These are phyloP conservation scores for Raja brachyura DNA, from an alignment of 2,113 vertebrate species.

Conservation along the genomic window DNA sequence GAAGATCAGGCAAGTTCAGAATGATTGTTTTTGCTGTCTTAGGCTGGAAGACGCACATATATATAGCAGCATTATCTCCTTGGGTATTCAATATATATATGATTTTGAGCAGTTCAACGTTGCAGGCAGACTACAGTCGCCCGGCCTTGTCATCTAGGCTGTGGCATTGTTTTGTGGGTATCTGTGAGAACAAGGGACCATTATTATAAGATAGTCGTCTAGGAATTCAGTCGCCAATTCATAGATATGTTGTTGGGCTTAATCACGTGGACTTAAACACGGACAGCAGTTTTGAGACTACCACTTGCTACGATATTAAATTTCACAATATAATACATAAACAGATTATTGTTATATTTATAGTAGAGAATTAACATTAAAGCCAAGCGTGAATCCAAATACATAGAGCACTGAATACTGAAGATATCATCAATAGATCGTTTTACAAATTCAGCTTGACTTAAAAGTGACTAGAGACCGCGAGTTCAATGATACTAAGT, in stretches of 20 bases:
- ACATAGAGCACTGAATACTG: neutral
- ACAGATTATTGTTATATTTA: neutral
- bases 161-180: neutral
- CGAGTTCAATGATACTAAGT: no score
- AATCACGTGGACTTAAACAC: no score
- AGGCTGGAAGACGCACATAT: no score
- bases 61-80: no score
- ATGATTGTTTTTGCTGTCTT: neutral
- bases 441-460: neutral
- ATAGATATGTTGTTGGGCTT: no score
- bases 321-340: neutral
- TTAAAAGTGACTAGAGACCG: no score
- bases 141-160: neutral
- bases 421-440: neutral
- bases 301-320: no score
- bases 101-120: neutral
- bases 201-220: no score
- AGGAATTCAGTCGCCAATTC: no score
- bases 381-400: neutral
- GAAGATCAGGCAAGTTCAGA: neutral
- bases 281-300: neutral
- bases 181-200: neutral
- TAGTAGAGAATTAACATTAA: neutral
- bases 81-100: no score
- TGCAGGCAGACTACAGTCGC: neutral